These are phyloP conservation scores for Tachina fera DNA, from an alignment of 2,888 invertebrate species.

Conservation along the genomic window DNA sequence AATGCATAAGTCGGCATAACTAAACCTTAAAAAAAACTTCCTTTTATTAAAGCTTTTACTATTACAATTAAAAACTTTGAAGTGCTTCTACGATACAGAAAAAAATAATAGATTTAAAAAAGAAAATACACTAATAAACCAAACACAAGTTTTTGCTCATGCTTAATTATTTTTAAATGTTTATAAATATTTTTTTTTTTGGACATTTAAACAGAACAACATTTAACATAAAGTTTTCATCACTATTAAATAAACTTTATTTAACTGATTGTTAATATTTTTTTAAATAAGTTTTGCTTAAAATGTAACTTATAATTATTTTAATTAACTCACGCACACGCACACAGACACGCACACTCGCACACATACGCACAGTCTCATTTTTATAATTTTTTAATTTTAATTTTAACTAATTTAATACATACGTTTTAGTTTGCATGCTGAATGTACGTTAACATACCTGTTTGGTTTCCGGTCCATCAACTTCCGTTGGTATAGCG, in stretches of 20 bases:
- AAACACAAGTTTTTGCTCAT: constrained; percentile 50
- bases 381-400: constrained; percentile 17
- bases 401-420: constrained; percentile 21
- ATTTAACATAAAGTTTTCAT: constrained; percentile 34
- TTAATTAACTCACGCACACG: not conserved
- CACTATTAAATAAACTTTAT: constrained; percentile 1
- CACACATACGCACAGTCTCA: constrained; percentile 45
- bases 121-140: constrained; percentile 37
- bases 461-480: constrained; percentile 82
- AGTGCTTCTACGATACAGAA: not conserved
- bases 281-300: not conserved
- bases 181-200: not conserved
- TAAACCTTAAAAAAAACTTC: not conserved
- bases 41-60: constrained; percentile 47
- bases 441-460: constrained; percentile 75
- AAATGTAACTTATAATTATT: constrained; percentile 23
- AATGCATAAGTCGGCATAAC: no score
- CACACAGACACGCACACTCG: constrained; percentile 32
- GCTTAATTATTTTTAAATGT: constrained; percentile 34
- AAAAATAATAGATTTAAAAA: constrained; percentile 11
- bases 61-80: not conserved
- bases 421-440: constrained; percentile 65
- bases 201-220: constrained; percentile 16
- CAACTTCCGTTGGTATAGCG: constrained; percentile 81
- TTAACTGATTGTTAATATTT: not conserved